Evolutionary conservation across 1,140 invertebrate species (phyloP).

Genomic region (Drosophila mojavensis): DNA sequence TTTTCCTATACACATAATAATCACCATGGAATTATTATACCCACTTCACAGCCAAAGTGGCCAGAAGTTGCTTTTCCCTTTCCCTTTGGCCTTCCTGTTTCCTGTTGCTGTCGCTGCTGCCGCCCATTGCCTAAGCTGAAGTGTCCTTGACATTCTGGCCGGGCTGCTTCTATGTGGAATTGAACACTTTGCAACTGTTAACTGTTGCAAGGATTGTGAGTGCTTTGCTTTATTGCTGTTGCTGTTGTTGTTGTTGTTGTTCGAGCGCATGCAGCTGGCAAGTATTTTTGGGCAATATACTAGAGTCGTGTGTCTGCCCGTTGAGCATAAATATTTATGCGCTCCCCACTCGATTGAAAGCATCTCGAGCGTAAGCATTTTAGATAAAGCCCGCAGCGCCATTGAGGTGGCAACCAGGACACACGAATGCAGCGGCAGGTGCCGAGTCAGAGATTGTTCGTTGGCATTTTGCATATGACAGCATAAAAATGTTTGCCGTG

Average conservation of each 20-base stretch:
- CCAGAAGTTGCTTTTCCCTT: slow-evolving; percentile 37
- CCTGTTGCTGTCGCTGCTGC: slow-evolving; percentile 44
- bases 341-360: slow-evolving; percentile 66
- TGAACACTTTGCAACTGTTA: slow-evolving; percentile 68
- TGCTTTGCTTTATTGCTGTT: slow-evolving; percentile 15
- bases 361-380: slow-evolving; percentile 83
- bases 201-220: slow-evolving; percentile 54
- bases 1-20: neutral
- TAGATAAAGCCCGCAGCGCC: slow-evolving; percentile 68
- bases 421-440: slow-evolving; percentile 11
- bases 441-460: slow-evolving; percentile 40
- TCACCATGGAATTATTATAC: slow-evolving; percentile 4
- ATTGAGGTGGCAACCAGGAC: slow-evolving; percentile 9
- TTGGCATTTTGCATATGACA: slow-evolving; percentile 75
- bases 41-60: slow-evolving; percentile 23
- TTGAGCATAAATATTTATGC: slow-evolving; percentile 74
- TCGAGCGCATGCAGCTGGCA: slow-evolving; percentile 8
- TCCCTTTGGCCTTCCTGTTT: slow-evolving; percentile 31
- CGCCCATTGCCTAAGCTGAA: slow-evolving; percentile 42
- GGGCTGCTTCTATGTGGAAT: slow-evolving; percentile 17
- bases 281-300: slow-evolving; percentile 14
- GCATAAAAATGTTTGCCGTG: slow-evolving; percentile 59
- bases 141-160: slow-evolving; percentile 71
- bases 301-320: slow-evolving; percentile 33
- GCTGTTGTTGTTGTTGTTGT: slow-evolving; percentile 3